Percentiles rank a stretch among this genome's conserved stretches.
These are phyloP conservation scores for Papilio machaon DNA, from an alignment of 1,140 invertebrate species.

Conservation along the genomic window DNA sequence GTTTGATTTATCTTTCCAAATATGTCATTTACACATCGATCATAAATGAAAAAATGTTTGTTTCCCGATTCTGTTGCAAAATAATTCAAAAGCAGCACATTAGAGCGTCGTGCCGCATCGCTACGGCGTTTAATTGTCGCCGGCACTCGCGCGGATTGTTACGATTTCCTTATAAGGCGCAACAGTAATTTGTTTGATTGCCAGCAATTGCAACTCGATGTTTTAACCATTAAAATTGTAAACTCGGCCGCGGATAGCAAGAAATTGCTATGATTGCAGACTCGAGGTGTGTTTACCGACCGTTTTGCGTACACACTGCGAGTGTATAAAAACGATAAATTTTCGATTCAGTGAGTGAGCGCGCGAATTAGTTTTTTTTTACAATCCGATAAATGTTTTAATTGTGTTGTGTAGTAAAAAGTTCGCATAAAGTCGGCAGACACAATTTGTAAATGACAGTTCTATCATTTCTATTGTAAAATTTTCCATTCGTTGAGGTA, in stretches of 20 bases:
- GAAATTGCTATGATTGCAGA: slow-evolving; percentile 65
- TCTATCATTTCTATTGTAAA: slow-evolving; percentile 32
- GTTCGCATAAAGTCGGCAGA: slow-evolving; percentile 45
- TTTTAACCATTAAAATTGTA: slow-evolving; percentile 72
- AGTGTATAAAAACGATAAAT: slow-evolving; percentile 60
- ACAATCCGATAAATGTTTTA: slow-evolving; percentile 61
- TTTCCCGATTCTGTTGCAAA: slow-evolving; percentile 39
- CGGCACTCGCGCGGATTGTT: slow-evolving; percentile 65
- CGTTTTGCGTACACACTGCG: slow-evolving; percentile 52
- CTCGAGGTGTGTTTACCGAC: slow-evolving; percentile 52
- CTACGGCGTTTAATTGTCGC: slow-evolving; percentile 74
- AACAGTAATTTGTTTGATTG: slow-evolving; percentile 76
- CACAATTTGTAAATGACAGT: slow-evolving; percentile 46
- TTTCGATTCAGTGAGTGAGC: slow-evolving; percentile 63
- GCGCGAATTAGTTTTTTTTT: slow-evolving; percentile 63
- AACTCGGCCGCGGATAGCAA: slow-evolving; percentile 60
- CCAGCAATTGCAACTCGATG: slow-evolving; percentile 70
- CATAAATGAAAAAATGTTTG: neutral
- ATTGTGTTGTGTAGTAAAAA: slow-evolving; percentile 50
- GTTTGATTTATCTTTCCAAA: too few species aligned
- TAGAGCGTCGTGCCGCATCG: slow-evolving; percentile 61
- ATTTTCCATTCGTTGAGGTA: slow-evolving; percentile 7
- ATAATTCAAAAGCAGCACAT: slow-evolving; percentile 53
- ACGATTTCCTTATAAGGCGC: slow-evolving; percentile 72
- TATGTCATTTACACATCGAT: too few species aligned